Percentiles rank a stretch among this genome's conserved stretches.
Evolutionary conservation across 2,797 vertebrate species (phyloP).

Genomic region (Pseudocheirus occidentalis): DNA sequence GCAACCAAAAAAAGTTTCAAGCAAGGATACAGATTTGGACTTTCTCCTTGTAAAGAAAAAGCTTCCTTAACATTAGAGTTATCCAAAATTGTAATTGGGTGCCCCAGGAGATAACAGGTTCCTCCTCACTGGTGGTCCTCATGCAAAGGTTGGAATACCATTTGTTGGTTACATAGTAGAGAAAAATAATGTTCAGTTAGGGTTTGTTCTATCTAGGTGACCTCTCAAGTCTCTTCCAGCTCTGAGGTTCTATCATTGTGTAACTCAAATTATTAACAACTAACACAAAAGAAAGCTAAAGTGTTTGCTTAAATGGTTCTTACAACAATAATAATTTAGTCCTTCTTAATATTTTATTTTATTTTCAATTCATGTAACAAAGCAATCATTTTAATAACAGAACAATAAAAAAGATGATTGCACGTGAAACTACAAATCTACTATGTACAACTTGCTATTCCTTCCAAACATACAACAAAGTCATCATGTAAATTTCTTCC

Average conservation of each 20-base stretch:
- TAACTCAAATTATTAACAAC: neutral
- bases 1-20: neutral
- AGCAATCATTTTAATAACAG: neutral
- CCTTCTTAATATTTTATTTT: conserved; percentile 1
- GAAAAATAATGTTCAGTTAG: neutral
- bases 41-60: neutral
- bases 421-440: neutral
- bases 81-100: neutral
- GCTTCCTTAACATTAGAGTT: neutral
- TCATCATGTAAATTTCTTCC: neutral
- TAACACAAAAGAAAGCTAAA: neutral
- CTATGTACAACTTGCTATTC: neutral
- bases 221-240: neutral
- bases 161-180: neutral
- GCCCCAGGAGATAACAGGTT: neutral
- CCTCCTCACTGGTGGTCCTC: neutral
- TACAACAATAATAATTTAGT: neutral
- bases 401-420: neutral
- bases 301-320: neutral
- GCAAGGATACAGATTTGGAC: neutral
- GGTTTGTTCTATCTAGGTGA: neutral
- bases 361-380: neutral
- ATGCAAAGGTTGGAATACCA: neutral
- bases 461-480: neutral
- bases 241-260: neutral